phyloP scores from a whole-genome alignment of 2,797 vertebrate genomes.

The Sardinella longiceps region DNA sequence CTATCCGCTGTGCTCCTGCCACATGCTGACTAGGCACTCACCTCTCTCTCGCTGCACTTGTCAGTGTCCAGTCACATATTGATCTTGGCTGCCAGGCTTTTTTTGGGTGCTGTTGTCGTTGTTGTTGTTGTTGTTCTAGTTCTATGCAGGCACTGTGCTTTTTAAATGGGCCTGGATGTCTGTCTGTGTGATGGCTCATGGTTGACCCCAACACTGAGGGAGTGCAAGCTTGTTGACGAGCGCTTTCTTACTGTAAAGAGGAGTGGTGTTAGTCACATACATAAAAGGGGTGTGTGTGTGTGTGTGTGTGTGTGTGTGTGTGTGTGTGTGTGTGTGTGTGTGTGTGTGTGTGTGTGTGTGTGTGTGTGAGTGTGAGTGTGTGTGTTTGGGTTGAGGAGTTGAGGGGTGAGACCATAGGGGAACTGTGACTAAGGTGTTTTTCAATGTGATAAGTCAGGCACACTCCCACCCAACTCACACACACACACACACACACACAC shows the following conservation, averaged over 20 bases:
- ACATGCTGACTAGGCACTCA: neutral
- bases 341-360: constrained; percentile 28
- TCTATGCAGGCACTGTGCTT: neutral
- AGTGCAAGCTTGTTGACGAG: neutral
- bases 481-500: neutral
- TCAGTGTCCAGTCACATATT: neutral
- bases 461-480: neutral
- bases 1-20: neutral
- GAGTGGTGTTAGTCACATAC: neutral
- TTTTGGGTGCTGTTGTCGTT: too few species aligned
- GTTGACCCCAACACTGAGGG: neutral
- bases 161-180: neutral
- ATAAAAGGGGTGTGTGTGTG: constrained; percentile 2
- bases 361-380: neutral
- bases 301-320: constrained; percentile 14
- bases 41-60: neutral
- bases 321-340: constrained; percentile 26
- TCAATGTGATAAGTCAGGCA: neutral
- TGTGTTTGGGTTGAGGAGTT: too few species aligned
- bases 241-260: neutral
- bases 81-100: neutral
- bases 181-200: neutral
- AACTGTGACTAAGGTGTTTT: neutral
- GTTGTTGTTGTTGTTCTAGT: too few species aligned
- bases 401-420: too few species aligned